These are phyloP conservation scores for Torymus texanus DNA, from an alignment of 2,888 invertebrate species.

Conservation along the genomic window DNA sequence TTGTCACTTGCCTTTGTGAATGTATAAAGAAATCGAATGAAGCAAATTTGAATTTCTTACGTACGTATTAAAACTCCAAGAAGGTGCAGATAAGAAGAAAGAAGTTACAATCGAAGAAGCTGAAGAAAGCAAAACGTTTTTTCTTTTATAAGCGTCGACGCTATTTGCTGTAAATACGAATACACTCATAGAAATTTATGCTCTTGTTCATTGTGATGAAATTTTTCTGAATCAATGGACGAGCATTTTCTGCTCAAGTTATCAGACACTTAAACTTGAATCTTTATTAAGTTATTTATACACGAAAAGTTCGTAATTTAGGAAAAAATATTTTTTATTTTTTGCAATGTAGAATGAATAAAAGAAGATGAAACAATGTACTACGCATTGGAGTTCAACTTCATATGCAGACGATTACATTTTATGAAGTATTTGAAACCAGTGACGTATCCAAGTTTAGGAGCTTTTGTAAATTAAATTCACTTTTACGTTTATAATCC, in stretches of 20 bases:
- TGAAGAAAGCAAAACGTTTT: constrained; percentile 20
- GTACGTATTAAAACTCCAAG: constrained; percentile 12
- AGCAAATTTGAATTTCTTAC: constrained; percentile 26
- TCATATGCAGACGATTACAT: constrained; percentile 32
- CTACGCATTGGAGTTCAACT: constrained; percentile 26
- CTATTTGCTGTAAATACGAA: constrained; percentile 49
- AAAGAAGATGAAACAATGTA: constrained; percentile 20
- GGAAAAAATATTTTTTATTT: constrained; percentile 48
- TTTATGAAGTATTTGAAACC: constrained; percentile 49
- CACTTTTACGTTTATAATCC: constrained; percentile 22
- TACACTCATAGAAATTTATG: constrained; percentile 37
- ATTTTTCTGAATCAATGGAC: constrained; percentile 14
- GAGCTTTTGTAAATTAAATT: constrained; percentile 42
- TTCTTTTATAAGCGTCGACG: constrained; percentile 29
- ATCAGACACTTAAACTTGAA: constrained; percentile 28
- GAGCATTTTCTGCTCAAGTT: constrained; percentile 27
- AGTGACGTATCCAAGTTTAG: constrained; percentile 47
- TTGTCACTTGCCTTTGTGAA: constrained; percentile 42
- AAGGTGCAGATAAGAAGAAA: constrained; percentile 15
- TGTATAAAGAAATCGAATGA: constrained; percentile 21
- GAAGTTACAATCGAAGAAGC: constrained; percentile 14
- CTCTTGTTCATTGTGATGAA: constrained; percentile 27
- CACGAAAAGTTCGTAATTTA: constrained; percentile 26
- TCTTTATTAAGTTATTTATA: constrained; percentile 53
- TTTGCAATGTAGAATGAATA: constrained; percentile 45